phyloP scores from a whole-genome alignment of 2,888 invertebrate genomes.

The Ptychoptera contaminata region DNA sequence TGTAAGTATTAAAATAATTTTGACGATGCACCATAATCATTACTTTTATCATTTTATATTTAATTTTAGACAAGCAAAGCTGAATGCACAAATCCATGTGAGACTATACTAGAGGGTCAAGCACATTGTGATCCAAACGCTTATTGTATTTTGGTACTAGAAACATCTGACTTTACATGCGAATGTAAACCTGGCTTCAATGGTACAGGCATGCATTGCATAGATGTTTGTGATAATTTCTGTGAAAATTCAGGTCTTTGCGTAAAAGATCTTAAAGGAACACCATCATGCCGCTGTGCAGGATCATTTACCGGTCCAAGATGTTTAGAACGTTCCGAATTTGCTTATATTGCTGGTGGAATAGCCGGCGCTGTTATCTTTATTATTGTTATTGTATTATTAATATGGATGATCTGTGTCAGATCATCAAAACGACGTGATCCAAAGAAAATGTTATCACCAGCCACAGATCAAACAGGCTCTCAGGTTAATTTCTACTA shows the following conservation, averaged over 20 bases:
- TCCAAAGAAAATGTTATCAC: conserved; percentile 80
- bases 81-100: conserved; percentile 84
- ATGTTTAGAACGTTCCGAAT: conserved; percentile 83
- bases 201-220: conserved; percentile 68
- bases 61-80: conserved; percentile 48
- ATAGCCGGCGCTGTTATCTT: conserved; percentile 89
- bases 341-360: conserved; percentile 87
- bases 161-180: conserved; percentile 74
- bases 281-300: conserved; percentile 75
- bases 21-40: neutral
- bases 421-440: conserved; percentile 67
- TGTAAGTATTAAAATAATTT: conserved; percentile 35
- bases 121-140: conserved; percentile 80
- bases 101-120: conserved; percentile 55
- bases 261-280: conserved; percentile 65
- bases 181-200: conserved; percentile 89
- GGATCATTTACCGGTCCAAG: conserved; percentile 85
- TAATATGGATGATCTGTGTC: conserved; percentile 96
- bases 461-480: conserved; percentile 79
- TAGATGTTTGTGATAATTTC: conserved; percentile 67
- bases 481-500: conserved; percentile 94
- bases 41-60: neutral
- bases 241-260: conserved; percentile 86
- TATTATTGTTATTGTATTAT: conserved; percentile 77
- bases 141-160: conserved; percentile 67